phyloP scores from a whole-genome alignment of 2,797 vertebrate species.

The Taeniopygia guttata region DNA sequence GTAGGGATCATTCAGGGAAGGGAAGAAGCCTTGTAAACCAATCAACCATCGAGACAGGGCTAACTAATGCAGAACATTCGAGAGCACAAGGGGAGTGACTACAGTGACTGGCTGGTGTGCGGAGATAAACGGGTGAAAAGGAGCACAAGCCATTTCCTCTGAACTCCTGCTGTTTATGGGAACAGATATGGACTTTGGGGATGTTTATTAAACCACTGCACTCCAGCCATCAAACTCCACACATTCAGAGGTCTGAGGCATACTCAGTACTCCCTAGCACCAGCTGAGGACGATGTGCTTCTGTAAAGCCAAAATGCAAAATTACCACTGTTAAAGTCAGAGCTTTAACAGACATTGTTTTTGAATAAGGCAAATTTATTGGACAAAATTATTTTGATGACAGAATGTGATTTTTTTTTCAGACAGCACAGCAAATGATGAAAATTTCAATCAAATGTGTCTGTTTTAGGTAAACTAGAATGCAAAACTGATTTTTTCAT shows the following conservation, averaged over 20 bases:
- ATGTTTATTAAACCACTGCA: neutral
- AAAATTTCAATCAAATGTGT: neutral
- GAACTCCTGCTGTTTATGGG: neutral
- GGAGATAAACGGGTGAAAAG: neutral
- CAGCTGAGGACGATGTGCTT: neutral
- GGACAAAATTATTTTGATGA: neutral
- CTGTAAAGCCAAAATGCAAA: neutral
- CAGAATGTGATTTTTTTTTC: neutral
- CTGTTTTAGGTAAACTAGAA: neutral
- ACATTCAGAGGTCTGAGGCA: neutral
- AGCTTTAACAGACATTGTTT: neutral
- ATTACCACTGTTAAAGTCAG: neutral
- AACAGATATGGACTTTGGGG: neutral
- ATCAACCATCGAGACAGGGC: too few relatives aligned
- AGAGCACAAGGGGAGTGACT: too few relatives aligned
- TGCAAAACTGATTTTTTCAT: neutral
- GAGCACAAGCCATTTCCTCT: neutral
- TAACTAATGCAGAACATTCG: too few relatives aligned
- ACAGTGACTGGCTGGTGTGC: too few relatives aligned
- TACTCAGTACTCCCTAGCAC: neutral
- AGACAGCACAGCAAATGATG: neutral
- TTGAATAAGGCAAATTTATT: neutral
- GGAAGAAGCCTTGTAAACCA: too few relatives aligned
- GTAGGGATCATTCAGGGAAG: too few relatives aligned
- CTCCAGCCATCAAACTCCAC: neutral